Percentiles rank a stretch among this genome's conserved stretches.
phyloP scores from a whole-genome alignment of 1,140 invertebrate species.

The Oreohelix idahoensis region DNA sequence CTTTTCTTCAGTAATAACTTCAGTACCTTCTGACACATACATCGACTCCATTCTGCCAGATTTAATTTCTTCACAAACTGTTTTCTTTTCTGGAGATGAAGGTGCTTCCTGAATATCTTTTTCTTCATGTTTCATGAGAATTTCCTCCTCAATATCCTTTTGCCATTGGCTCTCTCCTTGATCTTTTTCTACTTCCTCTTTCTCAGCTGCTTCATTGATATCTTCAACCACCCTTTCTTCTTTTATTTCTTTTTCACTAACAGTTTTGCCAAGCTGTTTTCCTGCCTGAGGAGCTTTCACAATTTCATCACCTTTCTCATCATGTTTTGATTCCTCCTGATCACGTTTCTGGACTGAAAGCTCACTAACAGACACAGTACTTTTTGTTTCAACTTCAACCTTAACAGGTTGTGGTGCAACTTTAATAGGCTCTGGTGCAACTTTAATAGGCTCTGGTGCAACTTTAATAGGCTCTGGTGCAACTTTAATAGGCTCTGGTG shows the following conservation, averaged over 20 bases:
- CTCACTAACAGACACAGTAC: background rate
- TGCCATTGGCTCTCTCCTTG: background rate
- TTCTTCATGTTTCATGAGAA: background rate
- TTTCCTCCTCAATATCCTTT: background rate
- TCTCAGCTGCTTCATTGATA: background rate
- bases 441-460: no score
- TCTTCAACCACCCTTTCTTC: background rate
- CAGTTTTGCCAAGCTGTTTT: background rate
- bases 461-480: background rate
- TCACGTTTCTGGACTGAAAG: background rate
- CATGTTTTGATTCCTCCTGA: background rate
- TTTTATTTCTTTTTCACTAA: background rate
- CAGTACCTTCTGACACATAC: background rate
- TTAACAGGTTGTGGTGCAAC: no score
- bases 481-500: background rate
- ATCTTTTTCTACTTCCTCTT: conserved; percentile 22
- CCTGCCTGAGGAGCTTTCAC: background rate
- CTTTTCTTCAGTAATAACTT: background rate
- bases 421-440: no score
- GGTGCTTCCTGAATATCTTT: conserved; percentile 2
- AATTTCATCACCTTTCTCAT: conserved; percentile 1
- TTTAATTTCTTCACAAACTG: background rate
- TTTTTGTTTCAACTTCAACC: background rate
- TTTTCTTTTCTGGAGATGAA: background rate
- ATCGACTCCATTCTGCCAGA: background rate